Evolutionary conservation across 2,113 vertebrate genomes (phyloP).

Genomic region (Butorides virescens): DNA sequence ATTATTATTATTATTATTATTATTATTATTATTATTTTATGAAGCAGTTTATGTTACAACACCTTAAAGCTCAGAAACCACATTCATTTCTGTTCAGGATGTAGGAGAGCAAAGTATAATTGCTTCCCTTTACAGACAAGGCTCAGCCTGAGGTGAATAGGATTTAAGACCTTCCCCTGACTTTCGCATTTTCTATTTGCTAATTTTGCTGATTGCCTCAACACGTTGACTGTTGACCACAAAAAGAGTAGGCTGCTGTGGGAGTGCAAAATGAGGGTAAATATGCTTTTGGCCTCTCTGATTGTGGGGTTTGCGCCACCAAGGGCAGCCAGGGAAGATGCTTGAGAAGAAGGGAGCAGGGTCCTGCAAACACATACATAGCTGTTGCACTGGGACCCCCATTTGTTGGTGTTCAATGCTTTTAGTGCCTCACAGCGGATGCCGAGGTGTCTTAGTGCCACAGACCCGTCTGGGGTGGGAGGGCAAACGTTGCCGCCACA

Average conservation of each 20-base stretch:
- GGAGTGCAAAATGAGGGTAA: not conserved
- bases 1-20: not conserved
- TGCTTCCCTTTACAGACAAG: not conserved
- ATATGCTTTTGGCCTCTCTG: not conserved
- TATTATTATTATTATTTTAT: not conserved
- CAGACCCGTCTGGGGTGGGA: rapidly evolving
- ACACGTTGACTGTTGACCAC: not conserved
- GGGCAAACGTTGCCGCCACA: rapidly evolving
- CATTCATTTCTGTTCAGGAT: not conserved
- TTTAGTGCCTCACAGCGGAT: rapidly evolving
- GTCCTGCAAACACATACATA: rapidly evolving
- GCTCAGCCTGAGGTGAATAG: not conserved
- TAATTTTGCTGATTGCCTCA: not conserved
- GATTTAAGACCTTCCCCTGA: not conserved
- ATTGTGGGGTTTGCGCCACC: not conserved
- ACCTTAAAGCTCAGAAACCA: not conserved
- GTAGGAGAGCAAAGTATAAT: not conserved
- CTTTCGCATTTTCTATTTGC: not conserved
- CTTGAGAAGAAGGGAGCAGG: not conserved
- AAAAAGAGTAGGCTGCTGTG: not conserved
- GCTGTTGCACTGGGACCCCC: rapidly evolving
- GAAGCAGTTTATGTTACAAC: not conserved
- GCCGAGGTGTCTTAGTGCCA: rapidly evolving
- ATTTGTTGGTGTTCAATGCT: not conserved
- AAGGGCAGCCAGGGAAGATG: not conserved